Percentiles rank a stretch among this genome's conserved stretches.
Conservation (phyloP, 2,797 vertebrate species). For the Sebastolobus alascanus region DNA sequence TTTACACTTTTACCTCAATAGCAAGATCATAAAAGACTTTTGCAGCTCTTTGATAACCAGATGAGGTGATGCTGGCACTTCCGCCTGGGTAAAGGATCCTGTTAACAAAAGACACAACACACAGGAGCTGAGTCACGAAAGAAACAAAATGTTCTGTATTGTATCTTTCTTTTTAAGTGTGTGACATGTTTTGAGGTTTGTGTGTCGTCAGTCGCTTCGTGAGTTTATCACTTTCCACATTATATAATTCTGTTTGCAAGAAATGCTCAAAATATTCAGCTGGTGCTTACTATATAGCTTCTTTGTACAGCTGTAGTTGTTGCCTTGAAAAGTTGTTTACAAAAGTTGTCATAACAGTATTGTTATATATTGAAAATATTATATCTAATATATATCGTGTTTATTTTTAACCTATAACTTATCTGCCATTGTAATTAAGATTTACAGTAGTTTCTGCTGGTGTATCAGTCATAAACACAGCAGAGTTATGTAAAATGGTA, state of each 20-base stretch:
- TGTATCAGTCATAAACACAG: background rate
- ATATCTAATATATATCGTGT: accelerated
- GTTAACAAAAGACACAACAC: conserved; percentile 5
- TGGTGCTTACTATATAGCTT: background rate
- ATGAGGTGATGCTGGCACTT: conserved; percentile 82
- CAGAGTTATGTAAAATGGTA: background rate
- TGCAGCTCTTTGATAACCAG: conserved; percentile 88
- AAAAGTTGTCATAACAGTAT: no score
- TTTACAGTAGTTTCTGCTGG: background rate
- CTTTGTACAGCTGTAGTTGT: background rate
- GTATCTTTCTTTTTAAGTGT: no score
- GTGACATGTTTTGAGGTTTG: background rate
- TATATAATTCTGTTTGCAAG: background rate
- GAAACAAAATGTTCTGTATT: background rate
- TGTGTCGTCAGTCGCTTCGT: background rate
- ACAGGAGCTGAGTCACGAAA: background rate
- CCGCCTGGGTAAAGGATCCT: conserved; percentile 95
- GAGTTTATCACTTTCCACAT: background rate
- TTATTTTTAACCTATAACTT: background rate
- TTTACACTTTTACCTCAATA: conserved; percentile 86
- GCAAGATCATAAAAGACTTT: conserved; percentile 90
- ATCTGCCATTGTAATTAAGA: background rate
- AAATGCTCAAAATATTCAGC: background rate
- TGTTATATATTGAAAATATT: background rate
- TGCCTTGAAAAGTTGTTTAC: background rate